These are phyloP conservation scores for Aphelinus atriplicis DNA, from an alignment of 1,140 invertebrate genomes.

Conservation along the genomic window DNA sequence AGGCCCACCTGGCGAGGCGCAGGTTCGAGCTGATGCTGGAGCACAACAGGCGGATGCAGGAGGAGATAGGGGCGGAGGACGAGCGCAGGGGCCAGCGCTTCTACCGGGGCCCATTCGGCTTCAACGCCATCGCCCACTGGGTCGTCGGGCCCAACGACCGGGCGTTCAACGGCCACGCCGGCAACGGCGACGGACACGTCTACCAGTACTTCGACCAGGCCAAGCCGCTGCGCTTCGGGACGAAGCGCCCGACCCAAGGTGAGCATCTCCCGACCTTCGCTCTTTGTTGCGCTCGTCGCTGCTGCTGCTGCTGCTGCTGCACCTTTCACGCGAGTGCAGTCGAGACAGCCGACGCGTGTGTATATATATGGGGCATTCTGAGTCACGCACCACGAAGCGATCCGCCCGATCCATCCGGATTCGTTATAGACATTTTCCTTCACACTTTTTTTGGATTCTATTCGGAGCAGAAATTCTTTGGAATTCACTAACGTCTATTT, in stretches of 20 bases:
- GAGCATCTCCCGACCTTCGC: slow-evolving; percentile 16
- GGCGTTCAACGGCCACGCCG: slow-evolving; percentile 14
- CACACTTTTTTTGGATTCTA: too few relatives aligned
- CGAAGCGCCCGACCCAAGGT: slow-evolving; percentile 25
- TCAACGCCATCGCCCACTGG: slow-evolving; percentile 43
- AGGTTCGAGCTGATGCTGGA: not conserved
- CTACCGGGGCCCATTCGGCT: slow-evolving; percentile 43
- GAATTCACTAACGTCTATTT: too few relatives aligned
- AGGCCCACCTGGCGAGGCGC: slow-evolving; percentile 4
- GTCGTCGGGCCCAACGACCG: not conserved
- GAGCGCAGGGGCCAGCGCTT: not conserved
- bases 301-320: not conserved
- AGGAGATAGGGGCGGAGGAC: slow-evolving; percentile 2
- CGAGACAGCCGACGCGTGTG: not conserved
- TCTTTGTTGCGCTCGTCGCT: not conserved
- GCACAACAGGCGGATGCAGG: slow-evolving; percentile 13
- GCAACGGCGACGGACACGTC: slow-evolving; percentile 34
- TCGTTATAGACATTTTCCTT: too few relatives aligned
- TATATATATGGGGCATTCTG: not conserved
- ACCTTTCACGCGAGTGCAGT: not conserved
- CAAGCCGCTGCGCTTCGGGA: slow-evolving; percentile 30
- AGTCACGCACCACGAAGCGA: too few relatives aligned
- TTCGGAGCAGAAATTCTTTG: too few relatives aligned
- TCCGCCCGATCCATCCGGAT: too few relatives aligned
- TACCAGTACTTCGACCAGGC: slow-evolving; percentile 31